These are phyloP conservation scores for Drosophila trichaetosa DNA, from an alignment of 2,888 invertebrate genomes.

Conservation along the genomic window DNA sequence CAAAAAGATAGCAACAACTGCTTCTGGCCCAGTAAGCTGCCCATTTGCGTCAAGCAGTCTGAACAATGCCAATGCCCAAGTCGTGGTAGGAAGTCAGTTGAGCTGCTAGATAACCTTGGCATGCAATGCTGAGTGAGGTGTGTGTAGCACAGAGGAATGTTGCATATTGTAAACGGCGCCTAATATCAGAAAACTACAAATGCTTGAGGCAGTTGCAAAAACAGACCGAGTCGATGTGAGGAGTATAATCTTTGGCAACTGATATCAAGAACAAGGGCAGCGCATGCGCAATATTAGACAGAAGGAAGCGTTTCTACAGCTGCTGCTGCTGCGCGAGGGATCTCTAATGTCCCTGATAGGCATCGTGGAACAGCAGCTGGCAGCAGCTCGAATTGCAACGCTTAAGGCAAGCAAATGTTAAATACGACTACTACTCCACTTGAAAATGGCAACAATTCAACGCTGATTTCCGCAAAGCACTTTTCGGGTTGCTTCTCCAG, in stretches of 20 bases:
- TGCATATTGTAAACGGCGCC: slow-evolving; percentile 29
- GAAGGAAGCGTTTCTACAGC: slow-evolving; percentile 20
- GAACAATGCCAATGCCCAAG: slow-evolving; percentile 48
- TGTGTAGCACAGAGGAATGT: slow-evolving; percentile 42
- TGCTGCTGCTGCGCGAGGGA: slow-evolving; percentile 14
- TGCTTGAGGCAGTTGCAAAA: background rate
- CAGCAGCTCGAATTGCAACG: slow-evolving; percentile 54
- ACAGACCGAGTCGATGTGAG: background rate
- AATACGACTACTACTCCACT: slow-evolving; percentile 50
- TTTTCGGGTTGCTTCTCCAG: slow-evolving; percentile 20
- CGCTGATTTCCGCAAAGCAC: slow-evolving; percentile 49
- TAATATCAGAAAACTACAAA: slow-evolving; percentile 13
- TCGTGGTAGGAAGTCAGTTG: slow-evolving; percentile 49
- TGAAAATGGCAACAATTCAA: slow-evolving; percentile 54
- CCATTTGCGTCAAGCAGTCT: slow-evolving; percentile 43
- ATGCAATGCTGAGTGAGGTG: slow-evolving; percentile 17
- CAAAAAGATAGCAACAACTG: slow-evolving; percentile 6
- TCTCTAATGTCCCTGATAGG: slow-evolving; percentile 42
- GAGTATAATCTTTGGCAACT: slow-evolving; percentile 17
- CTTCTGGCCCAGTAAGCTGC: slow-evolving; percentile 33
- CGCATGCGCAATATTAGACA: slow-evolving; percentile 43
- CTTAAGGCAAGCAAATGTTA: slow-evolving; percentile 20
- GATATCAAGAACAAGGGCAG: slow-evolving; percentile 45
- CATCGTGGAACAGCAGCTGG: slow-evolving; percentile 25
- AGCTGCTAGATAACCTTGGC: slow-evolving; percentile 50